These are phyloP conservation scores for Luperina testacea DNA, from an alignment of 2,888 invertebrate genomes.

Conservation along the genomic window DNA sequence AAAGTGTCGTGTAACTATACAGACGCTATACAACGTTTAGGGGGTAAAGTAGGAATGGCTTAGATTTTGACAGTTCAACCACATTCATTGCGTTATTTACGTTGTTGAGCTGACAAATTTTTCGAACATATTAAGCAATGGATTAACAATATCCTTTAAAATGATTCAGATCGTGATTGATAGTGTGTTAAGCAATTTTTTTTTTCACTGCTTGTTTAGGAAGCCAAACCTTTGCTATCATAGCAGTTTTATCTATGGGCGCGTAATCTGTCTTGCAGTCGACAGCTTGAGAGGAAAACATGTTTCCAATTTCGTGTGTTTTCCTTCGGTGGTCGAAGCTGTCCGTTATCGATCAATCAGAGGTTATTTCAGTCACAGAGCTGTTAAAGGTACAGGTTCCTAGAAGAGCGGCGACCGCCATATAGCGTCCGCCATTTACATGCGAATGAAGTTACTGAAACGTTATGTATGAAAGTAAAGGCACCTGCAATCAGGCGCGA, in stretches of 20 bases:
- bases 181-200: not conserved
- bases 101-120: too few species aligned
- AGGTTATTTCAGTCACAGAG: not conserved
- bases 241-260: not conserved
- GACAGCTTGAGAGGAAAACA: constrained; percentile 14
- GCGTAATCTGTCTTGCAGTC: constrained; percentile 9
- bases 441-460: not conserved
- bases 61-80: too few species aligned
- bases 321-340: not conserved
- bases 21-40: too few species aligned
- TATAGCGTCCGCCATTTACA: not conserved
- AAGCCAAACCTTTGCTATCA: too few species aligned
- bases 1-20: too few species aligned
- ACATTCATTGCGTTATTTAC: too few species aligned
- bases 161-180: too few species aligned
- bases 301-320: constrained; percentile 18
- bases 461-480: not conserved
- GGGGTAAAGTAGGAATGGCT: too few species aligned
- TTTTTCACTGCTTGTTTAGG: not conserved
- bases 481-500: too few species aligned
- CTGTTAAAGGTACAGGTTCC: not conserved
- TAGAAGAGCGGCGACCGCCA: not conserved
- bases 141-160: too few species aligned
- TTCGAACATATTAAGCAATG: too few species aligned
- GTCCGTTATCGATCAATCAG: not conserved